These are phyloP conservation scores for Dryomyza anilis DNA, from an alignment of 2,888 invertebrate genomes.

Conservation along the genomic window DNA sequence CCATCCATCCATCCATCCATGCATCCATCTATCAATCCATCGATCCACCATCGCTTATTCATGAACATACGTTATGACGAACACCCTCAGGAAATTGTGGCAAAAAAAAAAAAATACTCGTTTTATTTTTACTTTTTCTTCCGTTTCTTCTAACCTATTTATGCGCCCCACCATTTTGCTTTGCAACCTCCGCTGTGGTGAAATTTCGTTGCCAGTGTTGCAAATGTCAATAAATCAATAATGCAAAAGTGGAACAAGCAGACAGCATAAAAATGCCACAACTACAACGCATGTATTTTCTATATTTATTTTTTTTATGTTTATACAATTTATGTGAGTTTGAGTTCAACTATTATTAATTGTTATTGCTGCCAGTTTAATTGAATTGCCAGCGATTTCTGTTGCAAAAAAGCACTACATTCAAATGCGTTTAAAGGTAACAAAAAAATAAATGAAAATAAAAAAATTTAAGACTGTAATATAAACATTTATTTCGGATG, in stretches of 20 bases:
- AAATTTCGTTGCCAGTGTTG: no score
- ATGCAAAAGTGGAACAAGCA: constrained; percentile 7
- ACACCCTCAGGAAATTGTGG: neutral
- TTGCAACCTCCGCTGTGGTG: no score
- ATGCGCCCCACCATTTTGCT: neutral
- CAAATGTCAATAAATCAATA: constrained; percentile 14
- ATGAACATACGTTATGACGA: constrained; percentile 4
- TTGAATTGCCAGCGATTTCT: no score
- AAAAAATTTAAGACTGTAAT: neutral
- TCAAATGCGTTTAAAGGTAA: no score
- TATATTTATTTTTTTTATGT: no score
- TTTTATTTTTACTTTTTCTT: neutral
- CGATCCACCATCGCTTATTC: neutral
- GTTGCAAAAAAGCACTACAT: no score
- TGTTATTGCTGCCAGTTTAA: constrained; percentile 1
- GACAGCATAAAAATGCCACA: neutral
- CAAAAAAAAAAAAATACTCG: neutral
- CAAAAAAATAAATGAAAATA: neutral
- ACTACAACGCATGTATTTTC: no score
- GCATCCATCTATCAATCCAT: no score
- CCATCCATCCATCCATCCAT: no score
- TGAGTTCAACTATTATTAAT: constrained; percentile 1
- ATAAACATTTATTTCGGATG: no score
- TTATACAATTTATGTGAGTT: no score
- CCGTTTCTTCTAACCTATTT: neutral